Conservation (phyloP, 2,888 invertebrate genomes). For the Hoplodrina blanda region DNA sequence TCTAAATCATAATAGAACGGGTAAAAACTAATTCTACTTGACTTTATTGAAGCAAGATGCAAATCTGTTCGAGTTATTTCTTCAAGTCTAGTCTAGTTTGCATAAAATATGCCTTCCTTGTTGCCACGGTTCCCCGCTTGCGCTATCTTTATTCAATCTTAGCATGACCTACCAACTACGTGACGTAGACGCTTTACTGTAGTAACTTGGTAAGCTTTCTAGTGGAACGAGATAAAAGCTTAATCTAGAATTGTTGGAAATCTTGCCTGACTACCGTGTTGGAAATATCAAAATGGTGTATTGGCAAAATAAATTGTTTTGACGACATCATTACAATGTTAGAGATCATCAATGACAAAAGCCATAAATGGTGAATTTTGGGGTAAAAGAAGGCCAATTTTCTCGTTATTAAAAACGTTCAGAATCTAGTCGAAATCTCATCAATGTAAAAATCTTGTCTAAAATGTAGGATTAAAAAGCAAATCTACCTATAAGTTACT, state of each 20-base stretch:
- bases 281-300: background rate
- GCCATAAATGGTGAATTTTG: conserved; percentile 1
- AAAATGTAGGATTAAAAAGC: too few relatives aligned
- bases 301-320: background rate
- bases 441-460: too few relatives aligned
- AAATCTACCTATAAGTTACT: too few relatives aligned
- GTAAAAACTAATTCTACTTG: conserved; percentile 5
- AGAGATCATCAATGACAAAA: background rate
- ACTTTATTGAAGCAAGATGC: conserved; percentile 39
- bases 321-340: background rate
- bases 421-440: too few relatives aligned
- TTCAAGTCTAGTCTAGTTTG: conserved; percentile 59
- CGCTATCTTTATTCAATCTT: conserved; percentile 61
- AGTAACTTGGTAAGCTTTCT: conserved; percentile 40
- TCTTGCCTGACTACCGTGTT: conserved; percentile 7
- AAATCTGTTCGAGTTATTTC: conserved; percentile 47
- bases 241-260: conserved; percentile 36
- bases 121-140: conserved; percentile 52
- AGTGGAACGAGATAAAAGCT: conserved; percentile 38
- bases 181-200: conserved; percentile 45
- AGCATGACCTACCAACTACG: conserved; percentile 54
- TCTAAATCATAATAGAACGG: background rate
- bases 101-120: conserved; percentile 69
- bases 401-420: too few relatives aligned
- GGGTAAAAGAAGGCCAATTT: too few relatives aligned